Evolutionary conservation across 2,888 invertebrate species (phyloP).

Genomic region (Hypselothyrea guttata): DNA sequence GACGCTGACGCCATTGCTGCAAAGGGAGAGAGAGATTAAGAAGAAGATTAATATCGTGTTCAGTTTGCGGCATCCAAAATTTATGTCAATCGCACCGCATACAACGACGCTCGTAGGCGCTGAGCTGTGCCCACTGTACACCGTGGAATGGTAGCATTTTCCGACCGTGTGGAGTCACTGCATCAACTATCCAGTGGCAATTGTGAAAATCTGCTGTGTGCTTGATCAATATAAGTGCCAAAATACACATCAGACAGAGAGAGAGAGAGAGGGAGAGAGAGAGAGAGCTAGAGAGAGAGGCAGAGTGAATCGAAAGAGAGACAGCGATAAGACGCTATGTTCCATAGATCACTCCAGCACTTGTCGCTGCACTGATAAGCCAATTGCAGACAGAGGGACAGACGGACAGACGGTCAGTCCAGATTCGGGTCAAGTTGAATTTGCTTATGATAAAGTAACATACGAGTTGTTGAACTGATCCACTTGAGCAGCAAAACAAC

Average conservation of each 20-base stretch:
- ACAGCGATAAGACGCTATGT: background rate
- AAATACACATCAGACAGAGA: too few relatives aligned
- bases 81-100: slow-evolving; percentile 61
- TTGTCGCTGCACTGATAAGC: slow-evolving; percentile 44
- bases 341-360: slow-evolving; percentile 19
- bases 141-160: slow-evolving; percentile 80
- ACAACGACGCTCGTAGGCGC: slow-evolving; percentile 61
- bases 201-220: slow-evolving; percentile 15
- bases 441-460: slow-evolving; percentile 44
- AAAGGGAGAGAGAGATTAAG: slow-evolving; percentile 14
- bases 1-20: slow-evolving; percentile 96
- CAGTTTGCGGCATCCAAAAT: background rate
- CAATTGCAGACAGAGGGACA: too few relatives aligned
- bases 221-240: slow-evolving; percentile 40
- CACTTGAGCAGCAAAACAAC: background rate
- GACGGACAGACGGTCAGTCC: slow-evolving; percentile 8
- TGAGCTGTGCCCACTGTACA: slow-evolving; percentile 72
- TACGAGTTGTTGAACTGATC: slow-evolving; percentile 21
- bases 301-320: too few relatives aligned
- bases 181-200: slow-evolving; percentile 3
- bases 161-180: background rate
- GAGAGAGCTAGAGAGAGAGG: too few relatives aligned
- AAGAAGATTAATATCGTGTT: background rate
- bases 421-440: slow-evolving; percentile 61
- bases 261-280: too few relatives aligned